phyloP scores from a whole-genome alignment of 1,140 invertebrate genomes.

The Drosophila lacertosa region DNA sequence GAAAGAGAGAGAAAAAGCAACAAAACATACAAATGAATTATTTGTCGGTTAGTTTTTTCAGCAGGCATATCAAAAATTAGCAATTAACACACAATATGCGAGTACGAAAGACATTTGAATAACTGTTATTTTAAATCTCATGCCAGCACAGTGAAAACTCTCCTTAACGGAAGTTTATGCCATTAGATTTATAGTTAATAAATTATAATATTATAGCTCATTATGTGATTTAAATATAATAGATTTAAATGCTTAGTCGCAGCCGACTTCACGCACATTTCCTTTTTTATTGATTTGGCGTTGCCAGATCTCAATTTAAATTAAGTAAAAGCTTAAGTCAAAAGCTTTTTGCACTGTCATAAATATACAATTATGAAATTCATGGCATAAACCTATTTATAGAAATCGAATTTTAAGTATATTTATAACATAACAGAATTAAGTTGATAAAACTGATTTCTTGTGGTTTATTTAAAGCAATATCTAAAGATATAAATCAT shows the following conservation, averaged over 20 bases:
- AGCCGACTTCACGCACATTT: no score
- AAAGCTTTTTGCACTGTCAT: no score
- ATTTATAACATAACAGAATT: background rate
- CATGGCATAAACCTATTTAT: background rate
- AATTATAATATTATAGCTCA: no score
- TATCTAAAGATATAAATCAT: no score
- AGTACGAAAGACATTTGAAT: constrained; percentile 7
- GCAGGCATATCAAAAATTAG: constrained; percentile 42
- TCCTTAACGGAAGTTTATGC: background rate
- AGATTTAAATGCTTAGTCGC: no score
- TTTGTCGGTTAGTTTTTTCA: constrained; percentile 56
- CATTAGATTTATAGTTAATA: no score
- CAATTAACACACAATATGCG: constrained; percentile 18
- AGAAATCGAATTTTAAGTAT: background rate
- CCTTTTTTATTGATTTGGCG: no score
- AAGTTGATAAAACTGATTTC: no score
- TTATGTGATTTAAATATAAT: no score
- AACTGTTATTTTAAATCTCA: background rate
- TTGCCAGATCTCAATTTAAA: no score
- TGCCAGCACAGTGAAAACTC: constrained; percentile 2
- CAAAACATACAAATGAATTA: constrained; percentile 77
- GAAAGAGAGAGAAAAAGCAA: constrained; percentile 68
- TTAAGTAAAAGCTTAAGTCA: no score
- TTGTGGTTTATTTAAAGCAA: no score
- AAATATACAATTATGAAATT: background rate